Conservation (phyloP, 2,797 vertebrate species). For the Dicrostonyx torquatus region DNA sequence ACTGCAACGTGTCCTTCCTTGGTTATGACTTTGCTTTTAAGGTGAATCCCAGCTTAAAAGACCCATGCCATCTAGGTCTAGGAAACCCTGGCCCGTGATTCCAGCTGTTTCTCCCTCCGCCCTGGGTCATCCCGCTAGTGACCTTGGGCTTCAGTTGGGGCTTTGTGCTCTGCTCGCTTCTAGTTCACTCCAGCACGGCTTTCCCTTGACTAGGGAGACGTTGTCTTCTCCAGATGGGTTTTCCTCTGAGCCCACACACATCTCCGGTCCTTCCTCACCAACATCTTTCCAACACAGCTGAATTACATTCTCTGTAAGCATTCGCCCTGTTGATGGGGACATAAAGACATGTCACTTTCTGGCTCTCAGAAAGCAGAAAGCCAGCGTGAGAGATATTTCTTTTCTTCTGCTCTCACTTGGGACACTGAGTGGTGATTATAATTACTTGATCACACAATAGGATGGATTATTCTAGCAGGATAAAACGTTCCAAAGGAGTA, state of each 20-base stretch:
- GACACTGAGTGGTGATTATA: conserved; percentile 72
- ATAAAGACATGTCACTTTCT: conserved; percentile 44
- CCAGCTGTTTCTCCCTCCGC: neutral
- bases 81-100: neutral
- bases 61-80: neutral
- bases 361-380: conserved; percentile 66
- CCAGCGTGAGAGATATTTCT: conserved; percentile 40
- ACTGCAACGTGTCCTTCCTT: neutral
- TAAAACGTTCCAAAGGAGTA: conserved; percentile 70
- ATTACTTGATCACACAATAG: conserved; percentile 70
- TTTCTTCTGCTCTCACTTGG: conserved; percentile 68
- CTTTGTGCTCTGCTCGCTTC: neutral
- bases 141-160: neutral
- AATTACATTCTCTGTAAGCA: neutral
- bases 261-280: neutral
- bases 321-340: neutral
- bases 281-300: neutral
- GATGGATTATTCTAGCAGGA: conserved; percentile 70
- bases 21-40: neutral
- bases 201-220: conserved; percentile 17
- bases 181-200: neutral
- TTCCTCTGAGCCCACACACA: neutral
- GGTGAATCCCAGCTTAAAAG: neutral
- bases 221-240: neutral
- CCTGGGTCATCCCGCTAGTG: too few relatives aligned